phyloP scores from a whole-genome alignment of 2,113 vertebrate species.

The Polypterus senegalus region DNA sequence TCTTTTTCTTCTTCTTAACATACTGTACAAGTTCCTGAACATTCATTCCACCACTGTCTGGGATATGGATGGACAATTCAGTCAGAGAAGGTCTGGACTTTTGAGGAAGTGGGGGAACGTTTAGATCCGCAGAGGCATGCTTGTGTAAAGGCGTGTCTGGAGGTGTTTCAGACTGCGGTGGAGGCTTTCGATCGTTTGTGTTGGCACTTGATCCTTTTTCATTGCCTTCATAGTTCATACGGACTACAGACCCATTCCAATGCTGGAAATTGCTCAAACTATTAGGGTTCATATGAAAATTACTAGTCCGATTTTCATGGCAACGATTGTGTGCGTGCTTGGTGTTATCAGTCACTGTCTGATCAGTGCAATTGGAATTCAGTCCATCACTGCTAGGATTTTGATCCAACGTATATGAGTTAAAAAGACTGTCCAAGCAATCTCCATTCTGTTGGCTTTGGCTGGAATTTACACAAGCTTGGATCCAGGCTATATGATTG shows the following conservation, averaged over 20 bases:
- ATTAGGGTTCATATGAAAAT: conserved; percentile 23
- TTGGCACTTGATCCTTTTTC: conserved; percentile 38
- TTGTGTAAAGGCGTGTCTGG: conserved; percentile 50
- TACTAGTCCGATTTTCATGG: conserved; percentile 44
- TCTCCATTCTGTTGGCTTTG: conserved; percentile 33
- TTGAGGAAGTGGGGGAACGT: conserved; percentile 56
- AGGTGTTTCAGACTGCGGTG: conserved; percentile 58
- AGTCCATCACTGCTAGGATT: conserved; percentile 28
- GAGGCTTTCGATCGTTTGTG: conserved; percentile 43
- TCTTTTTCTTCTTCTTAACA: conserved; percentile 53
- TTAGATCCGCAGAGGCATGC: conserved; percentile 26
- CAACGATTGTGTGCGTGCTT: conserved; percentile 53
- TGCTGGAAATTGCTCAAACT: conserved; percentile 44
- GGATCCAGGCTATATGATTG: conserved; percentile 64
- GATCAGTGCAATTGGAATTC: conserved; percentile 47
- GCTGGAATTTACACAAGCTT: conserved; percentile 53
- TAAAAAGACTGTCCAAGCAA: conserved; percentile 56
- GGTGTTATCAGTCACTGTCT: conserved; percentile 45
- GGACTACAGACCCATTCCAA: conserved; percentile 55
- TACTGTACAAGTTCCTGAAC: conserved; percentile 49
- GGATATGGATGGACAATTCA: conserved; percentile 50
- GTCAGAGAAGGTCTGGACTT: conserved; percentile 44
- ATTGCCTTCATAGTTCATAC: conserved; percentile 25
- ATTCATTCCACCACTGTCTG: conserved; percentile 46
- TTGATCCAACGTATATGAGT: conserved; percentile 49